phyloP scores from a whole-genome alignment of 2,113 vertebrate genomes.

The Nannospalax galili region DNA sequence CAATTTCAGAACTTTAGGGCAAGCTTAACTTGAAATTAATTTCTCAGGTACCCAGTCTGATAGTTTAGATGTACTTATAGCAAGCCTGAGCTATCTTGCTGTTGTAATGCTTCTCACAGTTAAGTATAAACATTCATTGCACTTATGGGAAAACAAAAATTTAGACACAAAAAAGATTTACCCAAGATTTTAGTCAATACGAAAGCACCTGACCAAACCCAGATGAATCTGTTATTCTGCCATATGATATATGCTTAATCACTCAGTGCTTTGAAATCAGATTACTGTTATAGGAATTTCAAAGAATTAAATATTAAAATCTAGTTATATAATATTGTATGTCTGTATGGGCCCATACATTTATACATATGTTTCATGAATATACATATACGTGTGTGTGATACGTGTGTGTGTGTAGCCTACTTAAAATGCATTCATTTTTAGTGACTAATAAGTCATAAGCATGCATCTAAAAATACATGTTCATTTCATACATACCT shows the following conservation, averaged over 20 bases:
- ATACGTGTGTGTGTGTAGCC: too few species aligned
- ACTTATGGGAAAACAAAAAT: background rate
- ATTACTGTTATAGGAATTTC: background rate
- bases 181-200: background rate
- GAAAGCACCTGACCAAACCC: background rate
- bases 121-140: background rate
- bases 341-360: background rate
- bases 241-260: background rate
- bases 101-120: background rate
- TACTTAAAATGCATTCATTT: background rate
- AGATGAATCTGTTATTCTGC: background rate
- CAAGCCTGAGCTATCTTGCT: background rate
- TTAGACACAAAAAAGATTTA: background rate
- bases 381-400: too few species aligned
- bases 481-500: background rate
- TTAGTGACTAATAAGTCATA: background rate
- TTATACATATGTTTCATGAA: too few species aligned
- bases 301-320: background rate
- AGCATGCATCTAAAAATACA: background rate
- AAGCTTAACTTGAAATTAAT: background rate
- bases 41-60: background rate
- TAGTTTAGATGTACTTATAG: background rate
- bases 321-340: background rate
- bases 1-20: background rate
- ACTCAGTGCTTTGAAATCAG: background rate